Percentiles rank a stretch among this genome's conserved stretches.
Evolutionary conservation across 2,888 invertebrate species (phyloP).

Genomic region (Blastobasis adustella): DNA sequence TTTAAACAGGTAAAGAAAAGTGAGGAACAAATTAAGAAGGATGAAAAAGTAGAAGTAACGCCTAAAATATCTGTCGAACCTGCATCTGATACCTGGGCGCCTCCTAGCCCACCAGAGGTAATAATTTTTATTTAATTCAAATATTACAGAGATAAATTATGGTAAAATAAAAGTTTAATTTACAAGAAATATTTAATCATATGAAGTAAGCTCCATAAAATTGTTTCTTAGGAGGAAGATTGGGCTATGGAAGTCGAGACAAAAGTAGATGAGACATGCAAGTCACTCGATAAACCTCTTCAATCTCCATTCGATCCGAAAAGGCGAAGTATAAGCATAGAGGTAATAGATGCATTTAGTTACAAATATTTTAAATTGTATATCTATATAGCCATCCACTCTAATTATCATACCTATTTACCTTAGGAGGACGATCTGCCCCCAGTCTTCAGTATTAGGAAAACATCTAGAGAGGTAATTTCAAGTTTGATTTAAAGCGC

Average conservation of each 20-base stretch:
- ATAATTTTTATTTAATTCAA: neutral
- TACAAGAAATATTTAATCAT: too few species aligned
- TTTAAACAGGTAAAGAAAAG: neutral
- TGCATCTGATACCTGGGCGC: constrained; percentile 21
- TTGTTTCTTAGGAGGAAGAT: constrained; percentile 3
- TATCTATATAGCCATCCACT: neutral
- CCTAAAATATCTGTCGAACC: constrained; percentile 17
- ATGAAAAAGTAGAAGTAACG: neutral
- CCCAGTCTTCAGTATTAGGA: neutral
- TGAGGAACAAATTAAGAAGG: neutral
- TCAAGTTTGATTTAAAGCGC: neutral
- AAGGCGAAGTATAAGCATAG: constrained; percentile 20
- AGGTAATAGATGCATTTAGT: neutral
- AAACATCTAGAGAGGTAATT: constrained; percentile 1
- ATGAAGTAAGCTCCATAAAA: neutral
- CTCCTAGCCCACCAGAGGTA: constrained; percentile 29
- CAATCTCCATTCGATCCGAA: constrained; percentile 35
- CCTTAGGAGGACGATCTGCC: constrained; percentile 8
- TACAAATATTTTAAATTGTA: neutral
- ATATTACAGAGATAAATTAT: neutral
- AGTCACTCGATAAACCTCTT: constrained; percentile 24
- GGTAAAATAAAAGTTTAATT: neutral
- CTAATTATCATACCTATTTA: neutral
- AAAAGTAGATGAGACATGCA: constrained; percentile 18
- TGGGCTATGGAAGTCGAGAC: constrained; percentile 1